These are phyloP conservation scores for Intellagama lesueurii DNA, from an alignment of 2,797 vertebrate genomes.

Conservation along the genomic window DNA sequence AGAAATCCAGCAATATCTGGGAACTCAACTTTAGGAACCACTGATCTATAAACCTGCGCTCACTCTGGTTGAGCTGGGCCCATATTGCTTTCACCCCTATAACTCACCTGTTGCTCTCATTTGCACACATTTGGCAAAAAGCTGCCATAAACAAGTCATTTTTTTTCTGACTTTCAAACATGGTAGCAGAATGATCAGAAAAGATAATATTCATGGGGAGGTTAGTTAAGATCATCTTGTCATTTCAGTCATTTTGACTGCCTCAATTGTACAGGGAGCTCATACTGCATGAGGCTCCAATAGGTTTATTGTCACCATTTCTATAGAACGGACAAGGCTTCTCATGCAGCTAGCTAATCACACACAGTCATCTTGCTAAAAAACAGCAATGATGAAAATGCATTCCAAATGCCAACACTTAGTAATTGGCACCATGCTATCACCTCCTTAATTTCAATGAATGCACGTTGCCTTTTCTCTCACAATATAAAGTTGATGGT, in stretches of 20 bases:
- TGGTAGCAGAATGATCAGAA: not conserved
- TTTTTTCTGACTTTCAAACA: not conserved
- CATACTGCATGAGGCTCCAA: not conserved
- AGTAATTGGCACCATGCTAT: slow-evolving; percentile 5
- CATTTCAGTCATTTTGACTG: slow-evolving; percentile 5
- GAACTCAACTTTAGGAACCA: not conserved
- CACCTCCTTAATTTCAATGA: not conserved
- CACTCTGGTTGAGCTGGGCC: not conserved
- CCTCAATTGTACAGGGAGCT: slow-evolving; percentile 14
- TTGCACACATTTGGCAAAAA: not conserved
- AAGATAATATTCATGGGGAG: not conserved
- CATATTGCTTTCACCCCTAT: too few relatives aligned
- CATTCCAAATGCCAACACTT: slow-evolving; percentile 26
- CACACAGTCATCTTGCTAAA: slow-evolving; percentile 35
- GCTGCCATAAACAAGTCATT: not conserved
- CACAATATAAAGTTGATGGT: slow-evolving; percentile 15
- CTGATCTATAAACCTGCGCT: too few relatives aligned
- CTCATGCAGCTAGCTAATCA: slow-evolving; percentile 35
- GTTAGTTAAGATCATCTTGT: not conserved
- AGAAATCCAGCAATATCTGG: not conserved
- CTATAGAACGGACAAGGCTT: slow-evolving; percentile 16
- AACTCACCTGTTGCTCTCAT: accelerated
- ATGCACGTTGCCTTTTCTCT: not conserved
- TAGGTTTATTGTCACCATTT: not conserved
- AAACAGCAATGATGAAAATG: slow-evolving; percentile 11